These are phyloP conservation scores for Leptodactylus fuscus DNA, from an alignment of 2,113 vertebrate species.

Conservation along the genomic window DNA sequence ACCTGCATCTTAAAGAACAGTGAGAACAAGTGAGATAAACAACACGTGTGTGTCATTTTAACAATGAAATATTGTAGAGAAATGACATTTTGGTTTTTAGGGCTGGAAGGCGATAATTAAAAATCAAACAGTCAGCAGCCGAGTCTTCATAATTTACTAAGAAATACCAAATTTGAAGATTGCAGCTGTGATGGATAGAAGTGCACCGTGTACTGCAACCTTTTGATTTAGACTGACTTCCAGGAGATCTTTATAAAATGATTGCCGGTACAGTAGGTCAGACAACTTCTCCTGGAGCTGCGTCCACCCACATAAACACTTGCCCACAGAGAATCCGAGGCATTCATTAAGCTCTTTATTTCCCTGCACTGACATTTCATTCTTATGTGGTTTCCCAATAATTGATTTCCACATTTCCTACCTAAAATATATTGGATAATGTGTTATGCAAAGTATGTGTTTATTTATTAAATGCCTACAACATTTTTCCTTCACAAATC, in stretches of 20 bases:
- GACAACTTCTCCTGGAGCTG: not conserved
- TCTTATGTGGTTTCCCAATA: conserved; percentile 41
- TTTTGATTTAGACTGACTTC: conserved; percentile 8
- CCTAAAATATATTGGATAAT: conserved; percentile 26
- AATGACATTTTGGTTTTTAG: not conserved
- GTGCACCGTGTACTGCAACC: not conserved
- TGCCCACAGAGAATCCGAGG: not conserved
- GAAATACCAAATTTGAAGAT: not conserved
- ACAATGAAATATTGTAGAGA: not conserved
- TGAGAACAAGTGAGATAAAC: not conserved
- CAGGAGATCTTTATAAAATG: conserved; percentile 33
- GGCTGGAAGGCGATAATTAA: conserved; percentile 13
- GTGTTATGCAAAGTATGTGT: not conserved
- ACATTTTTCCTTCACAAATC: not conserved
- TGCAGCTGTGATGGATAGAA: not conserved
- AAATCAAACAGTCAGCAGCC: not conserved
- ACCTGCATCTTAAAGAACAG: not conserved
- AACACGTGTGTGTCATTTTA: not conserved
- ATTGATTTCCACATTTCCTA: conserved; percentile 29
- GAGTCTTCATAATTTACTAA: not conserved
- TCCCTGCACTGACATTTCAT: conserved; percentile 21
- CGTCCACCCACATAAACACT: conserved; percentile 14
- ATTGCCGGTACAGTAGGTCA: conserved; percentile 35
- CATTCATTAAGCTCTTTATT: conserved; percentile 46
- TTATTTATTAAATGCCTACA: not conserved